Conservation (phyloP, 2,113 vertebrate species). For the Sarotherodon lohbergeri region DNA sequence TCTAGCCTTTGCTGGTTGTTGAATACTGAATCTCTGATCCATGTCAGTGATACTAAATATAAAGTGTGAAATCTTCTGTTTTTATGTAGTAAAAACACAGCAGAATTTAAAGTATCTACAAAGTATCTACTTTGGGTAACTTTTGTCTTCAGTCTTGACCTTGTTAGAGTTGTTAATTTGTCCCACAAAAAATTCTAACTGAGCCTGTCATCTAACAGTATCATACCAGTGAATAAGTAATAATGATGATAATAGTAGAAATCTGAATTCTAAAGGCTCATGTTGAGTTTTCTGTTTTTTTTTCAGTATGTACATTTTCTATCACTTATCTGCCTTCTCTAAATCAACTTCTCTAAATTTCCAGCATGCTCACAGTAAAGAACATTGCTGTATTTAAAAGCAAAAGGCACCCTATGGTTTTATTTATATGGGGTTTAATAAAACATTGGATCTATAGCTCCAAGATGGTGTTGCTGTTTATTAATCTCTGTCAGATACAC, state of each 20-base stretch:
- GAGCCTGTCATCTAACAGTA: constrained; percentile 35
- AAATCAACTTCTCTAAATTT: not conserved
- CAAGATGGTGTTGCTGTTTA: constrained; percentile 15
- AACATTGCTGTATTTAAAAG: constrained; percentile 9
- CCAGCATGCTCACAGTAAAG: not conserved
- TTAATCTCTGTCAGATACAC: constrained; percentile 52
- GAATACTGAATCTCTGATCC: not conserved
- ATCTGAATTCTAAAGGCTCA: constrained; percentile 40
- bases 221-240: constrained; percentile 37
- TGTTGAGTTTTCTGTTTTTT: not conserved
- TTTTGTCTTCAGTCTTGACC: constrained; percentile 36
- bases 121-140: not conserved
- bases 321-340: not conserved
- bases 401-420: constrained; percentile 25
- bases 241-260: not conserved
- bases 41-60: not conserved
- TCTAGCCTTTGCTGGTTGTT: not conserved
- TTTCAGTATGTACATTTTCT: not conserved
- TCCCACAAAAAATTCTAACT: constrained; percentile 46
- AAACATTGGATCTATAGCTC: constrained; percentile 36
- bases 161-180: constrained; percentile 48
- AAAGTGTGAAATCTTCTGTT: not conserved
- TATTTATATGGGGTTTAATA: constrained; percentile 53
- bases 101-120: not conserved
- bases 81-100: not conserved